Percentiles rank a stretch among this genome's conserved stretches.
Evolutionary conservation across 2,888 invertebrate genomes (phyloP).

Genomic region (Lobophora halterata): DNA sequence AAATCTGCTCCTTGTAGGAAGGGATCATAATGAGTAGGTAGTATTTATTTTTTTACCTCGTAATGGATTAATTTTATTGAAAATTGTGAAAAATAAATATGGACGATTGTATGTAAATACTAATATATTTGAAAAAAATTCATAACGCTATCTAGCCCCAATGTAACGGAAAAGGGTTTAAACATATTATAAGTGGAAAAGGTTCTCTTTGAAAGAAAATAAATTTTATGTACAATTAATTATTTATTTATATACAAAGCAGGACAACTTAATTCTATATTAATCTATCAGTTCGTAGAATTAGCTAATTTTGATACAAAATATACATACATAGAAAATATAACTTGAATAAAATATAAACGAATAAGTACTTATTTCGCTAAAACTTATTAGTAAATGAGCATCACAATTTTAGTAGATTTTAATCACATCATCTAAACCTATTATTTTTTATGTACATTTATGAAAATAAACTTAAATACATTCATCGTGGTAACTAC

Average conservation of each 20-base stretch:
- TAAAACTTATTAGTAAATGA: conserved; percentile 24
- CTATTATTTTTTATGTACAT: conserved; percentile 15
- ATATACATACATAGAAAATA: conserved; percentile 24
- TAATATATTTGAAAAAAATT: too few relatives aligned
- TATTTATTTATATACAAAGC: conserved; percentile 23
- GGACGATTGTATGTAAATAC: too few relatives aligned
- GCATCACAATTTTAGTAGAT: conserved; percentile 27
- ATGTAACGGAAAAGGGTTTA: too few relatives aligned
- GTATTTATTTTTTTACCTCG: too few relatives aligned
- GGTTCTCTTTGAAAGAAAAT: background rate
- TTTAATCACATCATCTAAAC: conserved; percentile 7
- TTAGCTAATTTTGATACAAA: conserved; percentile 41
- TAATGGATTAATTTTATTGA: too few relatives aligned
- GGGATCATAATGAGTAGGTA: too few relatives aligned
- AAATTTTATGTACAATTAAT: background rate
- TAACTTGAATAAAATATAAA: conserved; percentile 2
- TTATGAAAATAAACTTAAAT: background rate
- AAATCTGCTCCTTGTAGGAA: too few relatives aligned
- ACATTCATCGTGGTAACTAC: conserved; percentile 10
- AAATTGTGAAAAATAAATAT: too few relatives aligned
- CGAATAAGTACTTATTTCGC: conserved; percentile 4
- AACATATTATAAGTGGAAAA: too few relatives aligned
- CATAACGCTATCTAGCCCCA: too few relatives aligned
- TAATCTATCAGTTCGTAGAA: conserved; percentile 77
- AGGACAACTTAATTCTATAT: conserved; percentile 51